phyloP scores from a whole-genome alignment of 2,113 vertebrate genomes.

The Oenanthe melanoleuca region DNA sequence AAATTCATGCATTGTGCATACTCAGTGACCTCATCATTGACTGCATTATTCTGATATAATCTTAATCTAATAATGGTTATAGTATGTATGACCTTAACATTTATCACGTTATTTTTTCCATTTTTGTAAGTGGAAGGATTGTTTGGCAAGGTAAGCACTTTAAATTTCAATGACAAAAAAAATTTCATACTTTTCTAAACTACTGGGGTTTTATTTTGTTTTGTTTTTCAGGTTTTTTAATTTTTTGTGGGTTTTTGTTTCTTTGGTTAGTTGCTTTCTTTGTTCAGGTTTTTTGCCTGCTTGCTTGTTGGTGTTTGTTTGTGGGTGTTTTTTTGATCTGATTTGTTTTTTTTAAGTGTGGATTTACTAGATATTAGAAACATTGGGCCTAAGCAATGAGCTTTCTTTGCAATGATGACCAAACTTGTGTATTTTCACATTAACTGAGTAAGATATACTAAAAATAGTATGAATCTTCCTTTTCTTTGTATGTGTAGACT shows the following conservation, averaged over 20 bases:
- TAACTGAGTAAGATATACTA: not conserved
- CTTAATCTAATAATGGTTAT: not conserved
- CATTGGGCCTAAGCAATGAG: not conserved
- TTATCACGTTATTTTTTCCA: not conserved
- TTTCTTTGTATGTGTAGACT: not conserved
- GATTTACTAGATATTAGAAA: not conserved
- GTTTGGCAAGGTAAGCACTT: not conserved
- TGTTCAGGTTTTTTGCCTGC: not conserved
- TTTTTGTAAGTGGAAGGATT: not conserved
- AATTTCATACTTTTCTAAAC: not conserved
- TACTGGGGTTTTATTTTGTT: not conserved
- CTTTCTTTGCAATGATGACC: not conserved
- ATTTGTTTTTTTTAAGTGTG: not conserved
- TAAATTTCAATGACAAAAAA: not conserved
- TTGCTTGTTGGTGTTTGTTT: not conserved
- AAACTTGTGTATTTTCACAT: not conserved
- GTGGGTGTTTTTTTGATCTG: rapidly evolving
- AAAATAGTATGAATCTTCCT: not conserved
- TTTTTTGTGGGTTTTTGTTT: no score
- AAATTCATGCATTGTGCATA: not conserved
- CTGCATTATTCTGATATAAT: not conserved
- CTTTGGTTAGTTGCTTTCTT: not conserved
- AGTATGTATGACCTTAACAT: not conserved
- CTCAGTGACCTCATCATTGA: rapidly evolving
- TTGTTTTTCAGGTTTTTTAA: no score